These are phyloP conservation scores for Dione vanillae DNA, from an alignment of 2,888 invertebrate species.

Conservation along the genomic window DNA sequence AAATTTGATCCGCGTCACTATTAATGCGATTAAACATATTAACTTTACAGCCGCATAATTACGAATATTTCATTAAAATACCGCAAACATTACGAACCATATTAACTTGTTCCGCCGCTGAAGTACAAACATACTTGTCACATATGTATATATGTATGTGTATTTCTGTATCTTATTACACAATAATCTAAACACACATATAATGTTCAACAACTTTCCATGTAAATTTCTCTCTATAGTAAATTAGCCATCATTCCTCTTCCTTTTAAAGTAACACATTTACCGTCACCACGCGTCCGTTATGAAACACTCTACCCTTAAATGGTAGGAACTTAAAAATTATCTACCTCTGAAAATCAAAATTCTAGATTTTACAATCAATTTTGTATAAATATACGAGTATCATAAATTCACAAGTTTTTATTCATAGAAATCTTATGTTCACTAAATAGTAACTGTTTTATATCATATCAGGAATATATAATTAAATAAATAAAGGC, in stretches of 20 bases:
- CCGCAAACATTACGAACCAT: background rate
- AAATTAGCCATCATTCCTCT: too few species aligned
- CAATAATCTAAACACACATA: too few species aligned
- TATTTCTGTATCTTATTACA: too few species aligned
- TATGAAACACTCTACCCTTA: too few species aligned
- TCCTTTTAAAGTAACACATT: too few species aligned
- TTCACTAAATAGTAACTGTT: background rate
- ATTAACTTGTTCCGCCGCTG: background rate
- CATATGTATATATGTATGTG: background rate
- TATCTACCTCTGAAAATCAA: too few species aligned
- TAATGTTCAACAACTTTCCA: too few species aligned
- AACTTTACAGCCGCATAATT: constrained; percentile 27
- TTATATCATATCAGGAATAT: background rate
- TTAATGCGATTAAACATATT: constrained; percentile 31
- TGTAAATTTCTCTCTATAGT: too few species aligned
- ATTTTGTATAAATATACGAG: background rate
- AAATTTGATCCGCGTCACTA: constrained; percentile 23
- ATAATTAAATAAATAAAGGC: background rate
- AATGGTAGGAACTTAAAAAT: too few species aligned
- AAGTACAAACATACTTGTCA: background rate
- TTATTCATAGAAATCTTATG: background rate
- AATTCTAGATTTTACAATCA: background rate
- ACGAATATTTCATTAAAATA: constrained; percentile 21
- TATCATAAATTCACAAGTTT: too few species aligned
- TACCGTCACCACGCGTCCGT: too few species aligned